Percentiles rank a stretch among this genome's conserved stretches.
Evolutionary conservation across 1,140 invertebrate genomes (phyloP).

Genomic region (Trichogramma pretiosum): DNA sequence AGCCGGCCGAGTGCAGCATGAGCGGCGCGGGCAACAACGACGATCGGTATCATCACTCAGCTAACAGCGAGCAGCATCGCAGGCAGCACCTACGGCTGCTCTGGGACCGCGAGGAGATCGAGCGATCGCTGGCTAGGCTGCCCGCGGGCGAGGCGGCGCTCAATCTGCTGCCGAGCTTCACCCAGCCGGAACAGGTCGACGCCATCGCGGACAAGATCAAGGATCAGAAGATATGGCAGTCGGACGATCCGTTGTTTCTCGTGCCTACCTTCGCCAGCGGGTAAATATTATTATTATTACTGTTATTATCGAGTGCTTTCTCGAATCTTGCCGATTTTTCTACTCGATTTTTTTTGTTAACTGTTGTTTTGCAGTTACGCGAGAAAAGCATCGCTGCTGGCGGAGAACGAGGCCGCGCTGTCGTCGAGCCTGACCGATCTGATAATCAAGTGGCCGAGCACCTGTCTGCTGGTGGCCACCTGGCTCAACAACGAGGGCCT

Average conservation of each 20-base stretch:
- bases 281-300: no score
- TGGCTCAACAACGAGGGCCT: conserved; percentile 34
- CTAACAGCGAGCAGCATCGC: no score
- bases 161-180: no score
- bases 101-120: conserved; percentile 34
- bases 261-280: conserved; percentile 26
- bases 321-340: no score
- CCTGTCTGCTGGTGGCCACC: conserved; percentile 35
- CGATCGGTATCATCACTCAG: no score
- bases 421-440: conserved; percentile 22
- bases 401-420: conserved; percentile 26
- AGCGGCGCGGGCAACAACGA: no score
- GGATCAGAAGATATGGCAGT: conserved; percentile 7
- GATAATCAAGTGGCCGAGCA: conserved; percentile 34
- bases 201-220: conserved; percentile 26
- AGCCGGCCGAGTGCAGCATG: no score
- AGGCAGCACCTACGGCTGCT: conserved; percentile 28
- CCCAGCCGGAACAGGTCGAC: no score
- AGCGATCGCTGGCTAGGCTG: conserved; percentile 28
- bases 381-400: conserved; percentile 24
- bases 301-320: no score
- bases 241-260: conserved; percentile 12
- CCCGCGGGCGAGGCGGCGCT: conserved; percentile 35
- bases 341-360: conserved; percentile 3
- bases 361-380: conserved; percentile 21